A percentile compares a stretch with the other conserved stretches of the same genome.
phyloP scores from a whole-genome alignment of 2,113 vertebrate genomes.

The Sylvia atricapilla region DNA sequence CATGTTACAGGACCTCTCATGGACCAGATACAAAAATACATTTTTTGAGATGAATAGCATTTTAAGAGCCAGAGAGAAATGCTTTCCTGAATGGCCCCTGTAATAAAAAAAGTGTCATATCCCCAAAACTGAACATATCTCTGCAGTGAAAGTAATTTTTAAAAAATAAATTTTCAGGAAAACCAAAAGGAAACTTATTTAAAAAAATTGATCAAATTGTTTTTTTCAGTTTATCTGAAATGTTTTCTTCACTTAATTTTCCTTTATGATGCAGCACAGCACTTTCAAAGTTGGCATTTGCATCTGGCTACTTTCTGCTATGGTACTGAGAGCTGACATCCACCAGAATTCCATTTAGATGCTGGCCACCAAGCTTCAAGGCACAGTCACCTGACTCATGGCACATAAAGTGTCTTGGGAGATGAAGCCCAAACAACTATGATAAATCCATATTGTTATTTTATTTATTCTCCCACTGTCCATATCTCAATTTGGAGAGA shows the following conservation, averaged over 20 bases:
- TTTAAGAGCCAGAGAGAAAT: background rate
- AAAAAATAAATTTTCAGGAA: background rate
- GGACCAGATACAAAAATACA: background rate
- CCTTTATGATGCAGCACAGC: background rate
- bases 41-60: background rate
- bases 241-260: background rate
- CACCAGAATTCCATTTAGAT: background rate
- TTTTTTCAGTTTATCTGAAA: background rate
- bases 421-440: background rate
- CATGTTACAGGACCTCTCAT: background rate
- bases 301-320: background rate
- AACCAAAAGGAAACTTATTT: background rate
- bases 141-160: background rate
- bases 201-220: accelerated
- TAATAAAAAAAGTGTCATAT: background rate
- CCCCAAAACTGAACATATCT: background rate
- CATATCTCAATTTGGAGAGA: background rate
- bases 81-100: background rate
- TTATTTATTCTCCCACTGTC: background rate
- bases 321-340: background rate
- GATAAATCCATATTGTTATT: background rate
- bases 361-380: background rate
- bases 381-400: background rate
- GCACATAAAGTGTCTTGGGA: background rate
- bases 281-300: background rate